Conservation (phyloP, 1,140 invertebrate genomes). For the Habropoda laboriosa region DNA sequence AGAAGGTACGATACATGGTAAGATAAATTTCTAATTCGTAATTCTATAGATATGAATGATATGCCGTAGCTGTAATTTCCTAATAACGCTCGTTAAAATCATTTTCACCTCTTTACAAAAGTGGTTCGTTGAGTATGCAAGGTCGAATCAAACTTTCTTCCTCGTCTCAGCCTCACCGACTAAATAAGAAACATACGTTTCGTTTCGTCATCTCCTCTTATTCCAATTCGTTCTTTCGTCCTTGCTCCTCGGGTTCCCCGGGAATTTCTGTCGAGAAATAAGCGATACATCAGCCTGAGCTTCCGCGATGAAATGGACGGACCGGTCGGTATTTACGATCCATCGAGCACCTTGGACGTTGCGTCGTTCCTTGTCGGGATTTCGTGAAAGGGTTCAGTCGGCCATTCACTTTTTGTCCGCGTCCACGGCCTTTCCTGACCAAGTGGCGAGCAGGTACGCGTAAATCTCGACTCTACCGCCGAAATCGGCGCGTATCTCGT, state of each 20-base stretch:
- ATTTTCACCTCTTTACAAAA: too few species aligned
- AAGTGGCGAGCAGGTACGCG: too few species aligned
- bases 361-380: not conserved
- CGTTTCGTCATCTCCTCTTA: not conserved
- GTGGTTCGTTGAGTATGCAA: too few species aligned
- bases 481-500: too few species aligned
- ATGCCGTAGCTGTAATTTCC: too few species aligned
- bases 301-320: not conserved
- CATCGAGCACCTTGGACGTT: not conserved
- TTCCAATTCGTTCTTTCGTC: not conserved
- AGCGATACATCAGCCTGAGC: not conserved
- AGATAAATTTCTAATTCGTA: too few species aligned
- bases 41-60: too few species aligned
- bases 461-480: too few species aligned
- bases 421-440: not conserved
- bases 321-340: not conserved
- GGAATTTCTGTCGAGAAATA: not conserved
- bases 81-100: too few species aligned
- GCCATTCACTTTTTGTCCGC: constrained; percentile 6
- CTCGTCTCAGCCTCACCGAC: not conserved
- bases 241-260: too few species aligned
- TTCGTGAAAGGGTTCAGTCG: not conserved
- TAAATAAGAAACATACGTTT: not conserved
- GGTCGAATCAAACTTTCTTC: not conserved
- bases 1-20: too few species aligned